These are phyloP conservation scores for Crypturellus undulatus DNA, from an alignment of 2,113 vertebrate genomes.

Conservation along the genomic window DNA sequence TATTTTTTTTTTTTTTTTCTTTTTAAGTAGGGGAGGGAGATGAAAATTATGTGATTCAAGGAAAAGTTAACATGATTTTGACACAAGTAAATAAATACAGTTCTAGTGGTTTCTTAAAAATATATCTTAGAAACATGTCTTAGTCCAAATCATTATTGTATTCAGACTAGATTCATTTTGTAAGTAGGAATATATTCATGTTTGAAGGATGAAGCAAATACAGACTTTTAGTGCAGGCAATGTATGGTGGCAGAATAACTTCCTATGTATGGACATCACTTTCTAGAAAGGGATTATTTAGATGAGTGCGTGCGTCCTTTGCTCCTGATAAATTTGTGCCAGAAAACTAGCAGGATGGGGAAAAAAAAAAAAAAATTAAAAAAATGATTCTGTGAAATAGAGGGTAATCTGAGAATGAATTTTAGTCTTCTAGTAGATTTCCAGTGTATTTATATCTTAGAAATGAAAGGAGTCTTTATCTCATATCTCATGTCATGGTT, in stretches of 20 bases:
- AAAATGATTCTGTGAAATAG: not conserved
- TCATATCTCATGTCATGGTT: not conserved
- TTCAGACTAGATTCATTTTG: not conserved
- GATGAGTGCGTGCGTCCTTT: not conserved
- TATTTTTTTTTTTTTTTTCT: not conserved
- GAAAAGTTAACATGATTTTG: not conserved
- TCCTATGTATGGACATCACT: not conserved
- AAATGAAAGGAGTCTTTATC: not conserved
- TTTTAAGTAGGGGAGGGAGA: no score
- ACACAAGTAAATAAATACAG: not conserved
- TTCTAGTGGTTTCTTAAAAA: not conserved
- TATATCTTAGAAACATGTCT: constrained; percentile 4
- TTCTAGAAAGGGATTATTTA: constrained; percentile 1
- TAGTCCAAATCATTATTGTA: not conserved
- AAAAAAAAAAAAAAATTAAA: not conserved
- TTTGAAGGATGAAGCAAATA: not conserved
- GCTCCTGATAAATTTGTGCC: not conserved
- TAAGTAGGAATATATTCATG: not conserved
- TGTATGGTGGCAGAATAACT: not conserved
- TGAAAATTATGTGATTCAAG: not conserved
- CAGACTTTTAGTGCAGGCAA: not conserved
- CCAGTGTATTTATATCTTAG: not conserved
- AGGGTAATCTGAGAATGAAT: not conserved
- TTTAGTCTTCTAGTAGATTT: not conserved
- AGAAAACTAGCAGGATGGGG: not conserved